Conservation (phyloP, 2,888 invertebrate genomes). For the Nemapogon koenigi region DNA sequence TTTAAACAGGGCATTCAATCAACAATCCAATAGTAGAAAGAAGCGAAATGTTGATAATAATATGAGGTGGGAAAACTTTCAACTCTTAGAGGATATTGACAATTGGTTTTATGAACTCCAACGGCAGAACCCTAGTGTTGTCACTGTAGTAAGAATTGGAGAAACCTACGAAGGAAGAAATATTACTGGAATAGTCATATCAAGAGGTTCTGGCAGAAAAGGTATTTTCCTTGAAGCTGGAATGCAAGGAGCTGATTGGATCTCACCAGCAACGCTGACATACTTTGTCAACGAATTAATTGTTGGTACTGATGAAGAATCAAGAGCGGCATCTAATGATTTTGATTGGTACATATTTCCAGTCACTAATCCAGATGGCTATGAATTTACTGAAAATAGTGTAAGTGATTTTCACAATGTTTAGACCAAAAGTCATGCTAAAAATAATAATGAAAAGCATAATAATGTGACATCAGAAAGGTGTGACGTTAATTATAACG, state of each 20-base stretch:
- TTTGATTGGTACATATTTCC: constrained; percentile 80
- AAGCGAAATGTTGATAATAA: constrained; percentile 26
- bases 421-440: not conserved
- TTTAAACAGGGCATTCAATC: constrained; percentile 8
- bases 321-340: constrained; percentile 52
- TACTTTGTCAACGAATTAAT: constrained; percentile 69
- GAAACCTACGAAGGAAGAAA: constrained; percentile 30
- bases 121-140: constrained; percentile 30
- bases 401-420: constrained; percentile 31
- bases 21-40: constrained; percentile 21
- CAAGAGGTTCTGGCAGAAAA: constrained; percentile 28
- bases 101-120: constrained; percentile 53
- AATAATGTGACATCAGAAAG: not conserved
- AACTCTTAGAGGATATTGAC: constrained; percentile 54
- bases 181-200: constrained; percentile 52
- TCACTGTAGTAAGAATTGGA: constrained; percentile 19
- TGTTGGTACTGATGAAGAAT: constrained; percentile 52
- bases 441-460: not conserved
- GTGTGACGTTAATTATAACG: not conserved
- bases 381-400: constrained; percentile 68
- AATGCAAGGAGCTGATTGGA: constrained; percentile 81
- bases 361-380: constrained; percentile 79
- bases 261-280: constrained; percentile 69
- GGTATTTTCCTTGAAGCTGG: constrained; percentile 49
- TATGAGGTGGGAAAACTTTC: constrained; percentile 42